Conservation (phyloP, 2,797 vertebrate genomes). For the Monodelphis domestica region DNA sequence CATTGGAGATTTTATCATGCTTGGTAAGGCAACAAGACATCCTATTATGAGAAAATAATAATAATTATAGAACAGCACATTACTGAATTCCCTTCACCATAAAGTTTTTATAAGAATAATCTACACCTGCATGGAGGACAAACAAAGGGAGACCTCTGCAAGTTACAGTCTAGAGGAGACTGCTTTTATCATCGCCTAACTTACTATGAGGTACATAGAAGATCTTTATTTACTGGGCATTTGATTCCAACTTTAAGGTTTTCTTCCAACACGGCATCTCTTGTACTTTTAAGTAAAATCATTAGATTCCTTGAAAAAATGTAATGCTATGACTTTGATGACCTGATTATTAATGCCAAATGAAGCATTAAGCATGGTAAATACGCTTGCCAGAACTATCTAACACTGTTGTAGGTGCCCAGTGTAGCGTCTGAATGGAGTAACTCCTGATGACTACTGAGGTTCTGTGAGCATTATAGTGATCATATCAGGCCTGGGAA, state of each 20-base stretch:
- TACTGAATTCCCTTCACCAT: background rate
- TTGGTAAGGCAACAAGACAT: background rate
- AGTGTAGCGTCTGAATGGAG: background rate
- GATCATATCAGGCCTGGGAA: background rate
- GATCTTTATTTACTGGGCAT: background rate
- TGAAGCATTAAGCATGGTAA: background rate
- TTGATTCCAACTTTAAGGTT: background rate
- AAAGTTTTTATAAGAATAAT: background rate
- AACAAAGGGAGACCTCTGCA: background rate
- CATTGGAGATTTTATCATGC: background rate
- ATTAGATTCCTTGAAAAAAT: background rate
- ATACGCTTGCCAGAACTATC: background rate
- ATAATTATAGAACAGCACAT: background rate
- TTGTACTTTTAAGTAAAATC: background rate
- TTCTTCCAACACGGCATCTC: background rate
- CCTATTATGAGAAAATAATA: background rate
- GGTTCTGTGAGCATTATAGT: background rate
- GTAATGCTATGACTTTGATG: background rate
- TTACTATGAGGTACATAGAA: background rate
- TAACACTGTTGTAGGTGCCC: background rate
- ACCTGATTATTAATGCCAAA: background rate
- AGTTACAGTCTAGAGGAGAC: background rate
- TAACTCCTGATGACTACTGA: background rate
- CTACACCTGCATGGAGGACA: background rate
- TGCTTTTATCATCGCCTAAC: background rate